Evolutionary conservation across 2,113 vertebrate species (phyloP).

Genomic region (Grallaria varia): DNA sequence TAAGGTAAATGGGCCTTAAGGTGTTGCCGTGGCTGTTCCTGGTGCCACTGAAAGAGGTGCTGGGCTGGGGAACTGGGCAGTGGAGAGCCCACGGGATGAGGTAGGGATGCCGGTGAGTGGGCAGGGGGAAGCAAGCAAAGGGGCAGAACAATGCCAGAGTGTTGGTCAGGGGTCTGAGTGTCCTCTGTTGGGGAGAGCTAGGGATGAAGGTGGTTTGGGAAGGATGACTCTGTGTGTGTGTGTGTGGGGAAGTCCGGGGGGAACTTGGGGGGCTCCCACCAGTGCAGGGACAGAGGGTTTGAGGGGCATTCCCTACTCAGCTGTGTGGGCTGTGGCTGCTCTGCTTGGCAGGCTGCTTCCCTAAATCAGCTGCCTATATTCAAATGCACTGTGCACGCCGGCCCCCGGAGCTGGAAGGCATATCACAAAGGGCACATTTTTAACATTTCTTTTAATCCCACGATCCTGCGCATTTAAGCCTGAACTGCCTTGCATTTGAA

Average conservation of each 20-base stretch:
- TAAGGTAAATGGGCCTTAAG: neutral
- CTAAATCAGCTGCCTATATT: conserved; percentile 7
- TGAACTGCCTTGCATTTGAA: conserved; percentile 33
- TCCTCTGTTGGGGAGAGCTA: neutral
- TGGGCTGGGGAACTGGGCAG: neutral
- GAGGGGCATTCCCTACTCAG: neutral
- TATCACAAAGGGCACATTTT: conserved; percentile 50
- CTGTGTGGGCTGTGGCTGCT: neutral
- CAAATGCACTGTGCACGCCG: conserved; percentile 13
- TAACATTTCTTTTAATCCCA: conserved; percentile 61
- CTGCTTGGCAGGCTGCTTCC: neutral
- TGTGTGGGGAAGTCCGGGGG: too few species aligned
- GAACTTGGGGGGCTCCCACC: accelerated
- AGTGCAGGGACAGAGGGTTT: accelerated
- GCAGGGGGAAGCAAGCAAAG: neutral
- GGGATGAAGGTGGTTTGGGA: accelerated
- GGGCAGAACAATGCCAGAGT: neutral
- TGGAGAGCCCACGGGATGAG: neutral
- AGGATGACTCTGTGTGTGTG: too few species aligned
- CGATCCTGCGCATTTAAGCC: conserved; percentile 17
- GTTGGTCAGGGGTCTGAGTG: neutral
- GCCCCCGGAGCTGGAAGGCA: conserved; percentile 28
- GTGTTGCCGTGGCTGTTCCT: neutral
- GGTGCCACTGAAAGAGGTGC: neutral
- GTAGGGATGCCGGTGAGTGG: neutral